Conservation (phyloP, 1,140 invertebrate genomes). For the Heliconius melpomene region DNA sequence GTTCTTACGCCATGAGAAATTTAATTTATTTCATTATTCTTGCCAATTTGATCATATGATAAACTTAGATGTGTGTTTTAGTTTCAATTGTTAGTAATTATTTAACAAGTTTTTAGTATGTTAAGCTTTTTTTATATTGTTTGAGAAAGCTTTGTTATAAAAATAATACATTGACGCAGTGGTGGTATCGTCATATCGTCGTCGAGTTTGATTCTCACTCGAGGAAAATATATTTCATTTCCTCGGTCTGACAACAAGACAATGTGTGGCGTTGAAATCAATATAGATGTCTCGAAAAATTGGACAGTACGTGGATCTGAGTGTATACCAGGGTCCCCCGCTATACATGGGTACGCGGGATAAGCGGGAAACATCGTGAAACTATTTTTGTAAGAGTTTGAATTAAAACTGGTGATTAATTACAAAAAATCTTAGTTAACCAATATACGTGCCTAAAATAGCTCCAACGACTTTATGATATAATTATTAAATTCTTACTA, state of each 20-base stretch:
- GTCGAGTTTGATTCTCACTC: not conserved
- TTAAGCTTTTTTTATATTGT: not conserved
- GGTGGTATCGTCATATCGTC: too few relatives aligned
- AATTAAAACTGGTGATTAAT: too few relatives aligned
- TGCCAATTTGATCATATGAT: not conserved
- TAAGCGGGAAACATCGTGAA: not conserved
- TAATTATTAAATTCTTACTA: not conserved
- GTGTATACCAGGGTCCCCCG: too few relatives aligned
- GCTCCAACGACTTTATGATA: not conserved
- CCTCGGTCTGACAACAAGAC: too few relatives aligned
- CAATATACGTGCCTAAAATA: not conserved
- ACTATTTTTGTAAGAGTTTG: too few relatives aligned
- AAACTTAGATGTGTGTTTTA: not conserved
- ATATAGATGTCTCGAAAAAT: too few relatives aligned
- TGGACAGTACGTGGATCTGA: too few relatives aligned
- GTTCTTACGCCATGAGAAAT: not conserved
- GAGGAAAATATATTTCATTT: not conserved
- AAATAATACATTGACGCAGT: not conserved
- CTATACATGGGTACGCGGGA: too few relatives aligned
- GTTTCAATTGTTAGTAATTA: conserved; percentile 4
- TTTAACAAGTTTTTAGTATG: not conserved
- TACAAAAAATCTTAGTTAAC: not conserved
- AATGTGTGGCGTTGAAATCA: too few relatives aligned
- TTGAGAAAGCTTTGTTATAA: conserved; percentile 3
- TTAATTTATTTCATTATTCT: not conserved